Base-by-base conservation (phyloP, 2,888 invertebrate species). In the Hirtodrosophila cameraria region DNA sequence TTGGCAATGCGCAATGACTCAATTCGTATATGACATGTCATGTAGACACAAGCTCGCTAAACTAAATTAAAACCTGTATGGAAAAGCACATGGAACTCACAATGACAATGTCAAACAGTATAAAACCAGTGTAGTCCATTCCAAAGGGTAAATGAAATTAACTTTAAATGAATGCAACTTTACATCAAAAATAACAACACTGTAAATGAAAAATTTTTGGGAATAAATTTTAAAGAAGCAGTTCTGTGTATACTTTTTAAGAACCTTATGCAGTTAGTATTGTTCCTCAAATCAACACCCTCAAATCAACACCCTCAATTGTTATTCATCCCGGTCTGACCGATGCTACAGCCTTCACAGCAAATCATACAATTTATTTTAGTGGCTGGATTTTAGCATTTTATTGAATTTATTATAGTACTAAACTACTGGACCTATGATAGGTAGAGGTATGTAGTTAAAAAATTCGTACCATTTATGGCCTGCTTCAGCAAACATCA, bases 1-100 rank as follows among this genome's bases (percentile, higher is more conserved):
- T 78, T 67, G 82, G 45, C 70, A 58, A 45, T 11, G 39, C 8
- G 9, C 38, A 52, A 69, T 60, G 64, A 52, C 62, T 73, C 60
- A 53, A 63, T 59, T 60, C 54, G 18, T 50, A 50, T 60, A 74
- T 54, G 45, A 53, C 33, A 20, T 42, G 30, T 33, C 57, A 64
- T 60, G 69, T 35, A 33, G 54, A 48, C 33, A 11, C 13, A 16
- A 45, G 39, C 12, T 57, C 13, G 12, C 15, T 8, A 3, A 25
- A 15, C 27, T 11, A 18, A 13, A 11, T 27, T 33, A 5, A 25
- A 65, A 48, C 58, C 41, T 25, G 15, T 53, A 45, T 68, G 60
- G 55, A 54, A 64, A 63, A 23, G 25, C 13, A 9, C 23, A 23
- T 7, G 23, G 23, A n/a, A n/a, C n/a, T n/a, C 23, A 59, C 18